A percentile compares a stretch with the other conserved stretches of the same genome.
phyloP scores from a whole-genome alignment of 2,888 invertebrate species.

The Drosophila suboccidentalis region DNA sequence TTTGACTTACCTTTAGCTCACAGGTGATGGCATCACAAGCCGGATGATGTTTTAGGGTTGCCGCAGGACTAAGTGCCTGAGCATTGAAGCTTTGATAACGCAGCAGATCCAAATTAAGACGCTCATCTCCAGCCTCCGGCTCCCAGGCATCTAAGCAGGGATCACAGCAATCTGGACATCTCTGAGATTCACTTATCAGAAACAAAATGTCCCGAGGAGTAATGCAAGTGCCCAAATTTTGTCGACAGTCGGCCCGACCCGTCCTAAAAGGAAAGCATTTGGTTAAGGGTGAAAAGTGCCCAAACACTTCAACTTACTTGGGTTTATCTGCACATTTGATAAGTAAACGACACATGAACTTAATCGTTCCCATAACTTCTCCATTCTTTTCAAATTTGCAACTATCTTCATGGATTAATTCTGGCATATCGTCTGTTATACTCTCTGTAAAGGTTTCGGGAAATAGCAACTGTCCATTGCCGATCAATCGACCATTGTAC shows the following conservation, averaged over 20 bases:
- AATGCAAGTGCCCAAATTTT: constrained; percentile 64
- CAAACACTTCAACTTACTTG: constrained; percentile 22
- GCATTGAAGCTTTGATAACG: constrained; percentile 68
- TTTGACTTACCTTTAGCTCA: constrained; percentile 59
- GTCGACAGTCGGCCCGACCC: constrained; percentile 19
- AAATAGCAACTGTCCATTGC: constrained; percentile 66
- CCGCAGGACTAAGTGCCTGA: constrained; percentile 44
- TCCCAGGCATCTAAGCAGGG: constrained; percentile 36
- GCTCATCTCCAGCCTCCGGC: constrained; percentile 41
- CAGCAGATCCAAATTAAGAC: constrained; percentile 71
- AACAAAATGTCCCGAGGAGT: constrained; percentile 75
- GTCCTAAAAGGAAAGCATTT: not conserved
- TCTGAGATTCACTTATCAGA: constrained; percentile 64
- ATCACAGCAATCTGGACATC: constrained; percentile 27
- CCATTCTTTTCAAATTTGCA: constrained; percentile 47
- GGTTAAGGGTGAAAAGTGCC: not conserved
- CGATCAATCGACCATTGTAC: constrained; percentile 48
- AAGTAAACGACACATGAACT: constrained; percentile 63
- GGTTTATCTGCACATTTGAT: constrained; percentile 54
- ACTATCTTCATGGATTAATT: constrained; percentile 58
- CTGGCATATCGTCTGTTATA: constrained; percentile 52
- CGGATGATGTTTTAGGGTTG: constrained; percentile 44
- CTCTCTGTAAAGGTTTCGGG: constrained; percentile 58
- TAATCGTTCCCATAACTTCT: constrained; percentile 53
- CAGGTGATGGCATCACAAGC: constrained; percentile 49